phyloP scores from a whole-genome alignment of 2,888 invertebrate genomes.

The Xanthia icteritia region DNA sequence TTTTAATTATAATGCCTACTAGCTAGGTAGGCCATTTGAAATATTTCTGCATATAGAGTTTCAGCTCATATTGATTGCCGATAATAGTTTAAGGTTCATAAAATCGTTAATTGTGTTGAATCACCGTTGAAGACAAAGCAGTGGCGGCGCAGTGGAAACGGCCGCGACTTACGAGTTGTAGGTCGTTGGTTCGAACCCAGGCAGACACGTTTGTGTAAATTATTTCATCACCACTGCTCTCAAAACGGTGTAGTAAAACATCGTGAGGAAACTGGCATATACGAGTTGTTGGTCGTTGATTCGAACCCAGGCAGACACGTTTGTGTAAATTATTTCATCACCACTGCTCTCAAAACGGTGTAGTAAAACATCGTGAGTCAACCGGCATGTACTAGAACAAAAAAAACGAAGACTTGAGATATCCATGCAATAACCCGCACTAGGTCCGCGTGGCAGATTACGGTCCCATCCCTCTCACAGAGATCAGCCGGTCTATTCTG shows the following conservation, averaged over 20 bases:
- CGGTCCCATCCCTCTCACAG: no score
- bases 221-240: no score
- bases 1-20: not conserved
- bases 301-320: no score
- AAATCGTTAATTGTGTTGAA: not conserved
- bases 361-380: not conserved
- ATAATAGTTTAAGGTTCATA: not conserved
- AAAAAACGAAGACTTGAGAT: not conserved
- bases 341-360: no score
- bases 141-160: not conserved
- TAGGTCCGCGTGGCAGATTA: no score
- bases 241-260: not conserved
- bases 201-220: no score
- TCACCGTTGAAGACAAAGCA: not conserved
- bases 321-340: no score
- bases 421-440: not conserved
- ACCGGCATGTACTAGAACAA: not conserved
- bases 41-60: not conserved
- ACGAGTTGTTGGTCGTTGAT: no score
- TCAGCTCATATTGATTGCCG: not conserved
- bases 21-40: not conserved
- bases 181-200: no score
- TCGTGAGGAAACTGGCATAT: no score
- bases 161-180: no score
- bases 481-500: no score